Evolutionary conservation across 2,888 invertebrate species (phyloP), one percentile per base, ranked within the genome.

Genomic region (Cybosia mesomella): DNA sequence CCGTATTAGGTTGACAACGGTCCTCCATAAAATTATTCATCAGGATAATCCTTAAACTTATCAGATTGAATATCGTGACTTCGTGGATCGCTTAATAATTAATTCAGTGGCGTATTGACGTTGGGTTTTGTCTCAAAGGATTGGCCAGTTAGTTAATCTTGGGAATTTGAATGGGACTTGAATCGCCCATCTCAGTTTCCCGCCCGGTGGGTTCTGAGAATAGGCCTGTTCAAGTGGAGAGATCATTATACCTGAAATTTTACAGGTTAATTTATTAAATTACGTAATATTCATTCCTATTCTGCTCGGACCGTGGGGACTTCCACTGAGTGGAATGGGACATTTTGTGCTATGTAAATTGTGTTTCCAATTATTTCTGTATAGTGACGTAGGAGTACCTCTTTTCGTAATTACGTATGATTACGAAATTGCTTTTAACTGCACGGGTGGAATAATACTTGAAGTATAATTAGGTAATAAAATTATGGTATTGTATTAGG

Each of bases 1-100:
- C 66, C 66, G 67, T 73, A 73, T 76, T 77, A 76, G 77, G 79
- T 77, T 77, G 79, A 81, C 75, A 77, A 75, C 70, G 74, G 74
- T 71, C 68, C 69, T 73, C 72, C 79, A 82, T 81, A 76, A 81
- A 86, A 84, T 87, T 85, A 87, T 87, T 84, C 83, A 86, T 84
- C 72, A 77, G 77, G 73, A 77, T 83, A 82, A 86, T 82, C 85
- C 82, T 72, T 74, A 80, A 84, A 85, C 79, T 84, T 85, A 80
- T 79, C 77, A 64, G 72, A 73, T 80, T 76, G 67, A 73, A 75
- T 76, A 77, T 78, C 77, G 76, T 76, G 79, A 82, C 79, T 83
- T 80, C 71, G 74, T 73, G 73, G 77, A 76, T 78, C 77, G 79
- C 75, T 81, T 81, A 85, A 84, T 88, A 87, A 87, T 87, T 85